Conservation (phyloP, 2,888 invertebrate genomes). For the Pachymerium ferrugineum region DNA sequence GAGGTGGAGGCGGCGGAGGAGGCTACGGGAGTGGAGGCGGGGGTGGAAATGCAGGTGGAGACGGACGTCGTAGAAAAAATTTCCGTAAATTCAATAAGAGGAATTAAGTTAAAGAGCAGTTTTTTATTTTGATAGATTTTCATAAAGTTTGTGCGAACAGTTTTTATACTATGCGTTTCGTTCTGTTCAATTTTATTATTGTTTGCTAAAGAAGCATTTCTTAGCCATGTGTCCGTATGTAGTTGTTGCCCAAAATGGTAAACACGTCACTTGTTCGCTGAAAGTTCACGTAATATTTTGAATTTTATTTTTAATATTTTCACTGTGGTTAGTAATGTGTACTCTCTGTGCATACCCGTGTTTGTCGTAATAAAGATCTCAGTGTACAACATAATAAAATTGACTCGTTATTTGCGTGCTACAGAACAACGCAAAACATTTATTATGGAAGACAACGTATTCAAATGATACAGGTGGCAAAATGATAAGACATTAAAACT, state of each 20-base stretch:
- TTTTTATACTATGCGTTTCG: too few relatives aligned
- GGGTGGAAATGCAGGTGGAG: neutral
- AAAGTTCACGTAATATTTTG: too few relatives aligned
- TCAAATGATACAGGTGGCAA: too few relatives aligned
- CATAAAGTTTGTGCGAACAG: too few relatives aligned
- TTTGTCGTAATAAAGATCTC: neutral
- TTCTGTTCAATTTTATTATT: too few relatives aligned
- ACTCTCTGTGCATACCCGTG: neutral
- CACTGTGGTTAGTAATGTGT: conserved; percentile 5
- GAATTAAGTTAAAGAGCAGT: neutral
- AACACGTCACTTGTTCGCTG: too few relatives aligned
- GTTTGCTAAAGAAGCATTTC: too few relatives aligned
- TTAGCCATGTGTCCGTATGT: too few relatives aligned
- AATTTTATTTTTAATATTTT: neutral
- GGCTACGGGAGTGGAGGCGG: conserved; percentile 15
- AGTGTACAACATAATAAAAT: neutral
- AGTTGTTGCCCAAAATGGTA: too few relatives aligned
- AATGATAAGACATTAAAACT: neutral
- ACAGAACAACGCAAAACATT: too few relatives aligned
- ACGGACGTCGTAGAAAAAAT: conserved; percentile 26
- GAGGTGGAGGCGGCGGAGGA: neutral
- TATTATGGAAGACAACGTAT: neutral
- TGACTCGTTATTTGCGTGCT: too few relatives aligned
- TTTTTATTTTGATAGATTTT: neutral
- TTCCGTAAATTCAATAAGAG: conserved; percentile 28